A percentile compares a stretch with the other conserved stretches of the same genome.
phyloP scores from a whole-genome alignment of 2,797 vertebrate genomes.

The Heliangelus exortis region DNA sequence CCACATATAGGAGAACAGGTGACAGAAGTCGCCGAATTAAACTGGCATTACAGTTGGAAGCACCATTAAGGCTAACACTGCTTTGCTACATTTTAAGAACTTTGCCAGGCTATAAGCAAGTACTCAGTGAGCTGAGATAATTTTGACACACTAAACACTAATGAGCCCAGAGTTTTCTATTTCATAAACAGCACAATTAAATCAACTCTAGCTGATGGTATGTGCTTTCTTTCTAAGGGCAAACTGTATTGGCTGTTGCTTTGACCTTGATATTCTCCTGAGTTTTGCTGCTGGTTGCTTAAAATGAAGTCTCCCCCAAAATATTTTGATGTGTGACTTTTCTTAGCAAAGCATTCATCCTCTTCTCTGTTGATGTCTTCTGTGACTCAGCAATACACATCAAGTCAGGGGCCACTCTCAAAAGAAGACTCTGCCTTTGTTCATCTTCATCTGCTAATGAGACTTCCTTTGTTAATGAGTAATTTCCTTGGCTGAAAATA shows the following conservation, averaged over 20 bases:
- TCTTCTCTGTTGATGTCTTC: not conserved
- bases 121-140: not conserved
- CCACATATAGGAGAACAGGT: not conserved
- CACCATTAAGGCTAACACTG: fast-evolving
- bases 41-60: not conserved
- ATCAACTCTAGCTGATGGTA: not conserved
- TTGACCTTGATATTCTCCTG: not conserved
- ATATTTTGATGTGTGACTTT: not conserved
- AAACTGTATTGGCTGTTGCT: not conserved
- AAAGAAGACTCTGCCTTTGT: not conserved
- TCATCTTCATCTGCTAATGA: not conserved
- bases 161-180: not conserved
- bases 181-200: not conserved
- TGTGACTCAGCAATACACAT: not conserved
- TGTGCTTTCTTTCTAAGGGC: not conserved
- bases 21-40: not conserved
- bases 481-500: not conserved
- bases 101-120: not conserved
- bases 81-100: not conserved
- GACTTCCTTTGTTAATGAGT: not conserved
- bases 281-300: not conserved
- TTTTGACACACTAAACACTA: not conserved
- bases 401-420: not conserved
- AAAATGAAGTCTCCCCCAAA: not conserved
- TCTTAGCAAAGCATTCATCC: not conserved